Percentiles rank a stretch among this genome's conserved stretches.
Conservation (phyloP, 2,113 vertebrate species). For the Patagioenas fasciata region DNA sequence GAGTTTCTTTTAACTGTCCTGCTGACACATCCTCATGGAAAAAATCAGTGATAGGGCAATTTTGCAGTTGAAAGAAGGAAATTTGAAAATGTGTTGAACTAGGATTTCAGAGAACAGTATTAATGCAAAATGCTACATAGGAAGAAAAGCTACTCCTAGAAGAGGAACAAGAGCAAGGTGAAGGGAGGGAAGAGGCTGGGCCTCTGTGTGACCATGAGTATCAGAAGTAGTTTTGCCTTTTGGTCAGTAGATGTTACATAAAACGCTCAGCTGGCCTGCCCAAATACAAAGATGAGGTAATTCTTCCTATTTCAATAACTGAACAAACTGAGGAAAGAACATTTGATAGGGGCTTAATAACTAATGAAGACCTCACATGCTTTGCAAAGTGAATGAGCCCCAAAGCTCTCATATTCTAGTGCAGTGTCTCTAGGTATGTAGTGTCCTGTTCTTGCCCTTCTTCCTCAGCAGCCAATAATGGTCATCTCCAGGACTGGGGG, state of each 20-base stretch:
- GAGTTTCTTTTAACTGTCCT: not conserved
- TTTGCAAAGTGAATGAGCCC: not conserved
- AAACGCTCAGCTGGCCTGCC: not conserved
- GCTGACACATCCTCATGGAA: not conserved
- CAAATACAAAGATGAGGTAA: not conserved
- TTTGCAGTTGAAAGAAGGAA: not conserved
- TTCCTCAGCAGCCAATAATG: not conserved
- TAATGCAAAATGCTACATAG: not conserved
- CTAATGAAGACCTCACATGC: not conserved
- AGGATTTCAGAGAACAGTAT: not conserved
- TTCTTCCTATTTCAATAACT: not conserved
- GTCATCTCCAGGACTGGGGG: fast-evolving
- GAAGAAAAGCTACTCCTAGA: not conserved
- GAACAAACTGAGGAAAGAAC: not conserved
- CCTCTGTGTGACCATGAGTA: not conserved
- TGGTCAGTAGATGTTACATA: not conserved
- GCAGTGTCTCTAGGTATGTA: fast-evolving
- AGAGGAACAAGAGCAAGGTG: not conserved
- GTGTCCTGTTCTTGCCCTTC: not conserved
- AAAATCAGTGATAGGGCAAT: fast-evolving
- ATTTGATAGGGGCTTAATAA: not conserved
- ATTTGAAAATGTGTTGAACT: not conserved
- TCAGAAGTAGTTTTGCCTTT: not conserved
- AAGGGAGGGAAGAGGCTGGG: not conserved
- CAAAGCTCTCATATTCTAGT: not conserved